Conservation (phyloP, 2,113 vertebrate genomes). For the Campylomormyrus tamandua region DNA sequence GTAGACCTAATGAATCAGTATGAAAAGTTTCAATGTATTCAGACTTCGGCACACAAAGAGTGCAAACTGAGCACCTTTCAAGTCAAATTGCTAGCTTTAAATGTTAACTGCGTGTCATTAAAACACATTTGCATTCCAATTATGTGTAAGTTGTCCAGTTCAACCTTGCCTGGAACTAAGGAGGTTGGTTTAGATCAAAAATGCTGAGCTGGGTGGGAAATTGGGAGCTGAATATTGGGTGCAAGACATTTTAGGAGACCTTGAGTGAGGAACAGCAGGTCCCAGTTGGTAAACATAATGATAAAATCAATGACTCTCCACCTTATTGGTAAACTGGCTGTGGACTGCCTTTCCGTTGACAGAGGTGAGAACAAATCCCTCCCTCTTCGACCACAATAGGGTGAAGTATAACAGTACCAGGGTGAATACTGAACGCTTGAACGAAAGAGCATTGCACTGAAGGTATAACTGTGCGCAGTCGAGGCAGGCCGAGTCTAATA, state of each 20-base stretch:
- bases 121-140: background rate
- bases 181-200: background rate
- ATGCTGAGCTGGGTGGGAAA: background rate
- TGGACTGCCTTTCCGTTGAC: background rate
- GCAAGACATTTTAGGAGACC: background rate
- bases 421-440: background rate
- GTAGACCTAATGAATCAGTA: background rate
- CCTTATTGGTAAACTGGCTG: background rate
- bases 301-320: background rate
- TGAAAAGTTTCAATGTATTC: background rate
- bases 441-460: background rate
- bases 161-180: background rate
- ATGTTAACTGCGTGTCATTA: background rate
- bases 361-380: background rate
- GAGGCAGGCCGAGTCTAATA: background rate
- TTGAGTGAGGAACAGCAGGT: background rate
- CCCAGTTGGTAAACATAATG: background rate
- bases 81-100: background rate
- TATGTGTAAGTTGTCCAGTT: background rate
- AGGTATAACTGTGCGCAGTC: conserved; percentile 4
- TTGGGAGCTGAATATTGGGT: background rate
- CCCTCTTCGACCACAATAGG: background rate
- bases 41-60: background rate
- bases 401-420: background rate
- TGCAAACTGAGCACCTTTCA: background rate